Conservation (phyloP, 2,113 vertebrate species). For the Setophaga kirtlandii region DNA sequence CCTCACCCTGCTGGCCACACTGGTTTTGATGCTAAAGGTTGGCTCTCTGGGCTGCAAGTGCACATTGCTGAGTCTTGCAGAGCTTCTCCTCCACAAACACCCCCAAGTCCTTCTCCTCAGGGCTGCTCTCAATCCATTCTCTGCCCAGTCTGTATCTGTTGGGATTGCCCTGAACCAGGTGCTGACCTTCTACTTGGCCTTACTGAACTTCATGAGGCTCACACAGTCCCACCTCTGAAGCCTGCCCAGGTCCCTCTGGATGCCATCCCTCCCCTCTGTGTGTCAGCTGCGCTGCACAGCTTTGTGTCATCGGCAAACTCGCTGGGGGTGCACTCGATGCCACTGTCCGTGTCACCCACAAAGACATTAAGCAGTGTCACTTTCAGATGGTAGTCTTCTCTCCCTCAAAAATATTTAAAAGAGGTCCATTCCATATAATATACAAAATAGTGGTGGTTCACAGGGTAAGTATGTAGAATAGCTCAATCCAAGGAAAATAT, state of each 20-base stretch:
- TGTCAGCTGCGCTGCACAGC: fast-evolving
- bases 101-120: not conserved
- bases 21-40: not conserved
- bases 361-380: not conserved
- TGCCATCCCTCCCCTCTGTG: not conserved
- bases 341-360: not conserved
- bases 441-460: not conserved
- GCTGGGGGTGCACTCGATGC: fast-evolving
- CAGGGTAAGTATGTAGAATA: not conserved
- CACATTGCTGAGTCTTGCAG: not conserved
- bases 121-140: not conserved
- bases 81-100: not conserved
- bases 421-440: not conserved
- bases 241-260: not conserved
- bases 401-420: not conserved
- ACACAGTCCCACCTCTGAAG: not conserved
- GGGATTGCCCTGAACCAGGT: not conserved
- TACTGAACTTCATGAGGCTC: not conserved
- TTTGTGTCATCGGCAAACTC: not conserved
- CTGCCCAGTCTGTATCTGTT: not conserved
- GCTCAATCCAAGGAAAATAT: not conserved
- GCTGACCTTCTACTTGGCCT: not conserved
- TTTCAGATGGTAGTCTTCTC: not conserved
- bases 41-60: not conserved
- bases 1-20: not conserved